A percentile compares a stretch with the other conserved stretches of the same genome.
Evolutionary conservation across 2,797 vertebrate species (phyloP).

Genomic region (Denticeps clupeoides): DNA sequence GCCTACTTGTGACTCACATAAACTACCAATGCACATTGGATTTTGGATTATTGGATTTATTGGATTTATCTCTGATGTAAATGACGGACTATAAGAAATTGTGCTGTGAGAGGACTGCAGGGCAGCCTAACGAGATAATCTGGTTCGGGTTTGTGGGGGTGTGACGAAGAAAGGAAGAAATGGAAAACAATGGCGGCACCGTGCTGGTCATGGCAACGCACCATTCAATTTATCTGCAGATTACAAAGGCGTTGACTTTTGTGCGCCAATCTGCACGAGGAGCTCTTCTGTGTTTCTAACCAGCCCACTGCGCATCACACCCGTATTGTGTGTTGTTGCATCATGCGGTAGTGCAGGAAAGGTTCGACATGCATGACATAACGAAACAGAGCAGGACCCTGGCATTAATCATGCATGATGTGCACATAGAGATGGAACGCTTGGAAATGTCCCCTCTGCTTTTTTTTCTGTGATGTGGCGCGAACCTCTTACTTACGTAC

Average conservation of each 20-base stretch:
- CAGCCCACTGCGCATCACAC: not conserved
- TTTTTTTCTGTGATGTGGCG: too few relatives aligned
- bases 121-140: slow-evolving; percentile 17
- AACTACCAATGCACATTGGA: too few relatives aligned
- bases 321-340: not conserved
- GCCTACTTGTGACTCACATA: too few relatives aligned
- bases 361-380: too few relatives aligned
- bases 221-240: slow-evolving; percentile 5
- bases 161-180: slow-evolving; percentile 24
- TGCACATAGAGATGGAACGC: too few relatives aligned
- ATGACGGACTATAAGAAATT: slow-evolving; percentile 4
- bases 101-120: slow-evolving; percentile 14
- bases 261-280: slow-evolving; percentile 16
- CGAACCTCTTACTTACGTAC: too few relatives aligned
- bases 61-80: not conserved
- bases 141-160: slow-evolving; percentile 21
- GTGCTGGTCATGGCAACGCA: slow-evolving; percentile 4
- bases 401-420: too few relatives aligned
- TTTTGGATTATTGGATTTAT: too few relatives aligned
- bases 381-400: too few relatives aligned
- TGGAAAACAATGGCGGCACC: slow-evolving; percentile 15
- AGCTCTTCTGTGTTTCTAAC: too few relatives aligned
- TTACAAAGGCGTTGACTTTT: slow-evolving; percentile 9
- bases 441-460: too few relatives aligned
- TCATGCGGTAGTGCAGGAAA: too few relatives aligned